A percentile compares a stretch with the other conserved stretches of the same genome.
phyloP scores from a whole-genome alignment of 2,797 vertebrate genomes.

The Halcyon badia region DNA sequence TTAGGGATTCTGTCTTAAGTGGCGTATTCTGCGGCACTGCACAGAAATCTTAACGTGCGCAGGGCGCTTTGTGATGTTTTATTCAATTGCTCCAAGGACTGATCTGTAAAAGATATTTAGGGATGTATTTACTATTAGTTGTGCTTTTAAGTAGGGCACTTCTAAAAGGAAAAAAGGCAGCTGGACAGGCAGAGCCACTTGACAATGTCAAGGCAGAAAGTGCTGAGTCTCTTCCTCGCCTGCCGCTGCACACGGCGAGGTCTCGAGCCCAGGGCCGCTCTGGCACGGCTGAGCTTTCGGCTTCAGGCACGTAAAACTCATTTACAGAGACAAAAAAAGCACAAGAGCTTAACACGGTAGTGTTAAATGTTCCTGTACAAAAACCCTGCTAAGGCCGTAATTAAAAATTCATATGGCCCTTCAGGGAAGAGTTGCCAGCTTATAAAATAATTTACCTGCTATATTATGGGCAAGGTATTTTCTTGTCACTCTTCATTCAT shows the following conservation, averaged over 20 bases:
- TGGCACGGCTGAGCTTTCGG: fast-evolving
- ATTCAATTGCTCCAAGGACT: not conserved
- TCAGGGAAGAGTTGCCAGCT: slow-evolving; percentile 29
- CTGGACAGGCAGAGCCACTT: not conserved
- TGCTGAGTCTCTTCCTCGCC: fast-evolving
- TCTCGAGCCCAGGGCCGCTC: fast-evolving
- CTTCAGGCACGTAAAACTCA: not conserved
- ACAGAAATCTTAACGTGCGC: fast-evolving
- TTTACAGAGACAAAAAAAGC: not conserved
- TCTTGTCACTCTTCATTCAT: slow-evolving; percentile 44
- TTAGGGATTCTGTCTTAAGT: not conserved
- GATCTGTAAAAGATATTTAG: not conserved
- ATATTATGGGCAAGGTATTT: slow-evolving; percentile 53
- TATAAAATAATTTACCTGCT: slow-evolving; percentile 61
- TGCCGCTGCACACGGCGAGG: fast-evolving
- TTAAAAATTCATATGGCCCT: not conserved
- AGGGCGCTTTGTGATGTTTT: not conserved
- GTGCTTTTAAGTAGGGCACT: not conserved
- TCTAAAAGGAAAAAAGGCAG: not conserved
- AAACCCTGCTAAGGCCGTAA: not conserved
- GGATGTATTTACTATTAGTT: not conserved
- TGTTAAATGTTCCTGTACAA: not conserved
- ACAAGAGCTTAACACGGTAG: not conserved
- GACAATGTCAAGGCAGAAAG: not conserved
- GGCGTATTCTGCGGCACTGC: fast-evolving